phyloP scores from a whole-genome alignment of 2,113 vertebrate species.

The Xyrauchen texanus region DNA sequence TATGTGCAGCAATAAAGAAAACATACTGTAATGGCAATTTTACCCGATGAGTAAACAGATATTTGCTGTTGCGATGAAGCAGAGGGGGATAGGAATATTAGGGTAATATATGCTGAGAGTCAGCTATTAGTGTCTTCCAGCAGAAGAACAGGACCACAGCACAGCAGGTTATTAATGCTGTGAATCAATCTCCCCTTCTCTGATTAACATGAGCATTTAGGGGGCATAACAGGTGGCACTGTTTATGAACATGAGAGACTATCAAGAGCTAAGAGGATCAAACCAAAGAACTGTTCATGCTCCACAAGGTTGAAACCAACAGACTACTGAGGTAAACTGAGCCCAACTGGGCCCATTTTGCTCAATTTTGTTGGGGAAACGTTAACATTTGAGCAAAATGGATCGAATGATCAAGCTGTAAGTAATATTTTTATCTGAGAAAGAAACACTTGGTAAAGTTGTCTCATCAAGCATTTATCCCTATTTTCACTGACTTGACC shows the following conservation, averaged over 20 bases:
- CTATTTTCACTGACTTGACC: not conserved
- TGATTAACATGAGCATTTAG: conserved; percentile 67
- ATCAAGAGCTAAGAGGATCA: conserved; percentile 71
- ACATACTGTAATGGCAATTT: too few relatives aligned
- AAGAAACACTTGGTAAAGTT: conserved; percentile 6
- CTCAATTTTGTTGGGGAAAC: not conserved
- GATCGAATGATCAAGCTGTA: conserved; percentile 3
- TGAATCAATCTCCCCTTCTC: conserved; percentile 61
- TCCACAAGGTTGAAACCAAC: conserved; percentile 63
- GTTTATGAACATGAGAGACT: conserved; percentile 67
- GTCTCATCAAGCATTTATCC: not conserved
- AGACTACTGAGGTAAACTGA: conserved; percentile 32
- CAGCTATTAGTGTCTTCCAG: conserved; percentile 29
- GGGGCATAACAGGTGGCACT: conserved; percentile 61
- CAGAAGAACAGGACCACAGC: conserved; percentile 15
- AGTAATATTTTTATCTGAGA: not conserved
- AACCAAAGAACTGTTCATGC: conserved; percentile 63
- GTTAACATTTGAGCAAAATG: not conserved
- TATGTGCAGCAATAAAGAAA: too few relatives aligned
- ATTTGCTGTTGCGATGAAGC: not conserved
- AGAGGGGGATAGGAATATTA: not conserved
- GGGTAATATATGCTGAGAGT: conserved; percentile 22
- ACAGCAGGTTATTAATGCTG: conserved; percentile 55
- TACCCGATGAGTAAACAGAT: not conserved
- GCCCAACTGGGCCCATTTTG: conserved; percentile 7